Base-by-base conservation (phyloP, 2,888 invertebrate genomes). In the Volucella inflata region DNA sequence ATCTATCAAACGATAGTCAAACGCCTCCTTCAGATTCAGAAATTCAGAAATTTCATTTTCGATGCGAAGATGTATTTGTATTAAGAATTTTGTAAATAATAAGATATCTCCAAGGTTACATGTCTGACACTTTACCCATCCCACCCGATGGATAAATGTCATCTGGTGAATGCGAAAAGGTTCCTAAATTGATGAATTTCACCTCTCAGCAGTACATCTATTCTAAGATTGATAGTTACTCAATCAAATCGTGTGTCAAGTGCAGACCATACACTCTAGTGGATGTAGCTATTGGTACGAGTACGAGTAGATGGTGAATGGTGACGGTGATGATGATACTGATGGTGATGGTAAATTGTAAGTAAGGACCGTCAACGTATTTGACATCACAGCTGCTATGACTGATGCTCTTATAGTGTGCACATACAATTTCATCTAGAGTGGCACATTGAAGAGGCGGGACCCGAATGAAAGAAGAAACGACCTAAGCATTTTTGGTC, bases 181-280 rank as follows among this genome's bases (percentile, higher is more conserved):
- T 55, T 74, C 55, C 62, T 30, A 78, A 78, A 68, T 72, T 83
- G 82, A 83, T 83, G 60, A 78, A 83, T 78, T 71, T 44, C 40
- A 82, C 76, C 70, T 72, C 51, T 78, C 72, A 68, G 62, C 78
- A 50, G 65, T 48, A 68, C 30, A 62, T 68, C 72, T 40, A 60
- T 74, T 76, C 51, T 59, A 17, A 59, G 76, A 67, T 57, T 78
- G 57, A 75, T 62, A 48, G 62, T 62, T 78, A 77, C 83, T 83
- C 83, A 83, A 83, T 83, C 83, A 83, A 78, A 74, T 78, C 78
- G 67, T 60, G 67, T 74, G 83, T 83, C 83, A 78, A 74, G 68
- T 16, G 62, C 83, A 83, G 36, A 62, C 67, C 44, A 11, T 44
- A 42, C 62, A 42, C 44, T 72, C 6, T 30, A 30, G 30, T 30